Evolutionary conservation across 2,888 invertebrate genomes (phyloP).

Genomic region (Drosophila glabriapex): DNA sequence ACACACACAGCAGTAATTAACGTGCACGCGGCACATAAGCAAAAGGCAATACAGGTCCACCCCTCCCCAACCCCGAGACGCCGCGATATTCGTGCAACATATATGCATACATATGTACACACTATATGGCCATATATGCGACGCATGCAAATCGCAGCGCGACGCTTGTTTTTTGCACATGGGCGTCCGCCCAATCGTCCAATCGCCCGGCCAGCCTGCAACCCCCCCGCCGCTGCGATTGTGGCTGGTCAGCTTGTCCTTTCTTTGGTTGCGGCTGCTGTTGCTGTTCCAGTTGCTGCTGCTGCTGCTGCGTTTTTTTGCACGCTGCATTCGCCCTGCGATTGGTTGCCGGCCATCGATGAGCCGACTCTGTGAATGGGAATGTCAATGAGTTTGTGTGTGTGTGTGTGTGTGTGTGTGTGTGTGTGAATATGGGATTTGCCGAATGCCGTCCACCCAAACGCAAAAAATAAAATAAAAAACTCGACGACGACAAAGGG

Average conservation of each 20-base stretch:
- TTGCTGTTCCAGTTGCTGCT: constrained; percentile 43
- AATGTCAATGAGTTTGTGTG: not conserved
- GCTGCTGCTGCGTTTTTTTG: constrained; percentile 73
- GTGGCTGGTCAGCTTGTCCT: constrained; percentile 66
- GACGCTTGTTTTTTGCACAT: constrained; percentile 45
- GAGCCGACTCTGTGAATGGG: constrained; percentile 41
- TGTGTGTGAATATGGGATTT: constrained; percentile 5
- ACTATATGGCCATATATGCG: constrained; percentile 33
- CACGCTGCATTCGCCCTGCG: constrained; percentile 75
- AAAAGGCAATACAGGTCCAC: constrained; percentile 12
- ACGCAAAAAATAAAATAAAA: constrained; percentile 8
- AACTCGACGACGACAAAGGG: constrained; percentile 28
- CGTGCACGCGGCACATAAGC: constrained; percentile 78
- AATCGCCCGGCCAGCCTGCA: constrained; percentile 4
- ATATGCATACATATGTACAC: constrained; percentile 11
- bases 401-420: not conserved
- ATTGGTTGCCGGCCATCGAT: constrained; percentile 77
- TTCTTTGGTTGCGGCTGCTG: constrained; percentile 47
- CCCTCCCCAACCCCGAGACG: not conserved
- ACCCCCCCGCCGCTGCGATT: constrained; percentile 26
- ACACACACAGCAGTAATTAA: constrained; percentile 69
- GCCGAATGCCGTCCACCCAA: constrained; percentile 40
- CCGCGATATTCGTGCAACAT: constrained; percentile 7
- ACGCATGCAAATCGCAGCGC: constrained; percentile 76
- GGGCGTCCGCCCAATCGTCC: constrained; percentile 42